phyloP scores from a whole-genome alignment of 30 jellyfish, hydroid and myxozoan genomes.

The Turritopsis rubra region DNA sequence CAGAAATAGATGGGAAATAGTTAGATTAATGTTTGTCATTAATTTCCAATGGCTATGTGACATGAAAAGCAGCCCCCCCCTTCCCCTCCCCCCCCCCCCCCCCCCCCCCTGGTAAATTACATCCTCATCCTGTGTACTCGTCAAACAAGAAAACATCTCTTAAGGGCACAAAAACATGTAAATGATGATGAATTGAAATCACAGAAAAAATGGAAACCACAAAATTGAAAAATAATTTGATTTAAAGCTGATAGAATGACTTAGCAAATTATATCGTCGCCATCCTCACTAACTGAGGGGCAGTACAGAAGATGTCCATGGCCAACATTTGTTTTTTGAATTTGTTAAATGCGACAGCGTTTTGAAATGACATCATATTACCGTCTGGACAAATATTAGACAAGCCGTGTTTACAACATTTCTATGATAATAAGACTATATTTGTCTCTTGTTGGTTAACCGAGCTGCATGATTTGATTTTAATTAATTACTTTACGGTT shows the following conservation, averaged over 20 bases:
- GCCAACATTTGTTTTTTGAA: neutral
- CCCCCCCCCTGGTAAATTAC: no score
- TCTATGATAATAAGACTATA: neutral
- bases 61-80: no score
- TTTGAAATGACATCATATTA: neutral
- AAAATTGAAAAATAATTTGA: neutral
- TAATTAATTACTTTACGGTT: neutral
- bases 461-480: neutral
- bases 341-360: no score
- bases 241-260: neutral
- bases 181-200: neutral
- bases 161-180: neutral
- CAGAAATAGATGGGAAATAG: no score
- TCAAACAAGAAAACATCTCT: neutral
- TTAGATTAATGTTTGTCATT: no score
- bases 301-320: neutral
- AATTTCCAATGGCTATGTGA: no score
- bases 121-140: no score
- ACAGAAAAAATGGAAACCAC: neutral
- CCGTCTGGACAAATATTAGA: neutral
- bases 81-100: no score
- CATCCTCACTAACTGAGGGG: neutral
- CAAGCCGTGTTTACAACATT: neutral
- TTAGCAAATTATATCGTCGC: neutral
- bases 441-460: neutral